Evolutionary conservation across 2,113 vertebrate genomes (phyloP).

Genomic region (Hypanus sabinus): DNA sequence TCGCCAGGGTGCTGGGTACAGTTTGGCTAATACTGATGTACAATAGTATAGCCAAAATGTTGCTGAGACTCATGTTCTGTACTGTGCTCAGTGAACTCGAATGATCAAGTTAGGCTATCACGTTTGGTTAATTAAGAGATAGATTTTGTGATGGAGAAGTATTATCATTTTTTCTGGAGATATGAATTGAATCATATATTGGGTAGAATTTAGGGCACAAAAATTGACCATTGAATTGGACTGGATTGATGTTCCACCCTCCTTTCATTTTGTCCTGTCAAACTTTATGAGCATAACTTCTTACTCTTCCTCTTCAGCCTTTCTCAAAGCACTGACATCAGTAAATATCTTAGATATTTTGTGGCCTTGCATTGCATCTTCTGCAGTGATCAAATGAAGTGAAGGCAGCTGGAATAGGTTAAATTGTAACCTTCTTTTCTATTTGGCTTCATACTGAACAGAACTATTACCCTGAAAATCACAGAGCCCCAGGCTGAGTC

Average conservation of each 20-base stretch:
- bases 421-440: not conserved
- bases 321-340: too few species aligned
- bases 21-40: too few species aligned
- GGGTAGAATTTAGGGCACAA: too few species aligned
- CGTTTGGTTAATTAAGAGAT: not conserved
- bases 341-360: not conserved
- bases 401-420: not conserved
- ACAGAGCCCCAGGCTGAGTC: not conserved
- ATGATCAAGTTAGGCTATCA: not conserved
- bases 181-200: not conserved
- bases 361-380: not conserved
- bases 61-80: not conserved
- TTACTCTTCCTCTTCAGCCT: too few species aligned
- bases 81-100: not conserved
- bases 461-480: not conserved
- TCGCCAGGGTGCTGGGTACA: too few species aligned
- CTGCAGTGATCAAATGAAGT: not conserved
- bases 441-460: not conserved
- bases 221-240: too few species aligned
- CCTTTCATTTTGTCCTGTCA: too few species aligned
- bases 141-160: not conserved
- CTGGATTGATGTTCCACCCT: too few species aligned
- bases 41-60: too few species aligned
- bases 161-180: not conserved
- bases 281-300: too few species aligned